Evolutionary conservation across 2,113 vertebrate species (phyloP).

Genomic region (Cygnus atratus): DNA sequence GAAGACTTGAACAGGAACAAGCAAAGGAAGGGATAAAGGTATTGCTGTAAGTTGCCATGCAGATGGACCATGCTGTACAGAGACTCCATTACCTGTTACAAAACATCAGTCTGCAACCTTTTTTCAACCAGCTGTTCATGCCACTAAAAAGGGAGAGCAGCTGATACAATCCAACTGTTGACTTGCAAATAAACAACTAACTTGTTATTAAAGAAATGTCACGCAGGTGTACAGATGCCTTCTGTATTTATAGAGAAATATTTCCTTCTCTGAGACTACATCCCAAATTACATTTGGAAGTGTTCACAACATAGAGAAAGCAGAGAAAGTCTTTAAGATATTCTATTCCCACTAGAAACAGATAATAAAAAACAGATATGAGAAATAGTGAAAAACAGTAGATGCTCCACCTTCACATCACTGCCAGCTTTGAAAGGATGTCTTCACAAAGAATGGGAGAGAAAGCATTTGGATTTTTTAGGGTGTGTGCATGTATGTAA

Average conservation of each 20-base stretch:
- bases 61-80: not conserved
- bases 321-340: not conserved
- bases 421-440: not conserved
- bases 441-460: not conserved
- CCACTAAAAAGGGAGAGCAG: not conserved
- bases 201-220: not conserved
- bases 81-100: not conserved
- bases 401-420: not conserved
- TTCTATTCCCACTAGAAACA: not conserved
- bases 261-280: not conserved
- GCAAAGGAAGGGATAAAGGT: not conserved
- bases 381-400: not conserved
- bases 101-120: not conserved
- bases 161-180: not conserved
- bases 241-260: not conserved
- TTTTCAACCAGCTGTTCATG: not conserved
- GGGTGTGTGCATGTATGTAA: not conserved
- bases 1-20: not conserved
- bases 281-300: not conserved
- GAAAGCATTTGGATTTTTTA: not conserved
- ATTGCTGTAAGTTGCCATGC: not conserved
- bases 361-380: not conserved
- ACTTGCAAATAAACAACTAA: not conserved
- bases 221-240: not conserved
- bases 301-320: not conserved